Conservation (phyloP, 2,888 invertebrate genomes). For the Myathropa florea region DNA sequence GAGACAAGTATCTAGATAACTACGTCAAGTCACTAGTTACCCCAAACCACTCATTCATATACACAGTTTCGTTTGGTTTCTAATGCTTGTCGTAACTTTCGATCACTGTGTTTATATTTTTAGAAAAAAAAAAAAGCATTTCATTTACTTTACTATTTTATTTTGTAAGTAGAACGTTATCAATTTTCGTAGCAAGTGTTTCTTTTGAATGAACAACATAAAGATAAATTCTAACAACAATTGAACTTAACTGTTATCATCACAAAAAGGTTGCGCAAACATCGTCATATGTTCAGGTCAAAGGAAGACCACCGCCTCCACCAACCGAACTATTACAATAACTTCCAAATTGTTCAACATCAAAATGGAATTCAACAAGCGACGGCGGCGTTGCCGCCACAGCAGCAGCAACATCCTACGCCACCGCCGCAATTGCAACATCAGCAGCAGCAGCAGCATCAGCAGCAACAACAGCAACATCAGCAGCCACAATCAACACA, state of each 20-base stretch:
- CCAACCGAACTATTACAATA: conserved; percentile 54
- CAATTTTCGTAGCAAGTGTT: neutral
- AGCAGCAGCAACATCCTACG: conserved; percentile 68
- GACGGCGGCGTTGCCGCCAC: conserved; percentile 69
- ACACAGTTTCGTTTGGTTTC: neutral
- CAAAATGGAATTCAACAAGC: conserved; percentile 70
- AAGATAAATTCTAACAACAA: neutral
- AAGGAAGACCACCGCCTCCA: conserved; percentile 67
- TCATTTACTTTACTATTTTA: neutral
- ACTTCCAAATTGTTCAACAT: conserved; percentile 66
- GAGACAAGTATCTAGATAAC: too few species aligned
- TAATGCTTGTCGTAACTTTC: neutral
- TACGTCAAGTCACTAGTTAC: too few species aligned
- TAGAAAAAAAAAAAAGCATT: neutral
- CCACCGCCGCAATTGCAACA: conserved; percentile 66
- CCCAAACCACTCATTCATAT: neutral
- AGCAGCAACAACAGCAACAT: conserved; percentile 66
- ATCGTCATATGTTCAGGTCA: conserved; percentile 63
- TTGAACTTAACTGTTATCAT: conserved; percentile 7
- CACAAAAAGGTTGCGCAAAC: conserved; percentile 61
- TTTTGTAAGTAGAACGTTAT: neutral
- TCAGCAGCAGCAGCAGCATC: conserved; percentile 67
- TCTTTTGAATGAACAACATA: neutral
- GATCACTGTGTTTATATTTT: neutral
- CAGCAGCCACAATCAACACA: conserved; percentile 68